Percentiles rank a stretch among this genome's conserved stretches.
Evolutionary conservation across 2,888 invertebrate species (phyloP).

Genomic region (Tolmerus cingulatus): DNA sequence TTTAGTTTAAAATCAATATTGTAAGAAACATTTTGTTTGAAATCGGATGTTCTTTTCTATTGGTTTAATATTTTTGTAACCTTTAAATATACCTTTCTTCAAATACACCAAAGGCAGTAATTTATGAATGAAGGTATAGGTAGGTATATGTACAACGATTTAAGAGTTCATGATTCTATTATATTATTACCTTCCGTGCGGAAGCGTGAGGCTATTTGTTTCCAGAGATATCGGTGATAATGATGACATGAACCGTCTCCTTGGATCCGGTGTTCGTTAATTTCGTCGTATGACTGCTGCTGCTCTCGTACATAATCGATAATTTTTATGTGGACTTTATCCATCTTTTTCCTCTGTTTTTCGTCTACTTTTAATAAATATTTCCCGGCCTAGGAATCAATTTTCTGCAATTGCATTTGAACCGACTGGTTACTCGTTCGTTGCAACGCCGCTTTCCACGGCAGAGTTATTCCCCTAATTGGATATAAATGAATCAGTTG

Average conservation of each 20-base stretch:
- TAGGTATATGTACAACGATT: too few species aligned
- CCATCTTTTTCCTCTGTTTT: neutral
- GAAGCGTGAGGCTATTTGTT: neutral
- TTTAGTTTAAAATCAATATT: too few species aligned
- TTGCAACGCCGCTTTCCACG: neutral
- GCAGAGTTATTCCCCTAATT: conserved; percentile 31
- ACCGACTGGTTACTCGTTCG: neutral
- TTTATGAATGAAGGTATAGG: too few species aligned
- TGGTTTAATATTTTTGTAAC: too few species aligned
- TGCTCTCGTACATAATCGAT: neutral
- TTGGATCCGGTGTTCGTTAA: neutral
- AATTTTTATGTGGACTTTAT: neutral
- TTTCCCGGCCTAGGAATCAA: neutral
- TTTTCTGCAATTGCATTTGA: neutral
- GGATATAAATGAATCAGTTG: conserved; percentile 24
- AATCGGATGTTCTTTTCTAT: too few species aligned
- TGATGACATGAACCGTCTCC: neutral
- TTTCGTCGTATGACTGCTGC: neutral
- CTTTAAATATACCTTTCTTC: too few species aligned
- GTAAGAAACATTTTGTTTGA: too few species aligned
- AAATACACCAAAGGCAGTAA: too few species aligned
- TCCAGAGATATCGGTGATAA: neutral
- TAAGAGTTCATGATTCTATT: too few species aligned
- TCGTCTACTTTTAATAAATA: neutral
- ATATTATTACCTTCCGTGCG: neutral